Evolutionary conservation across 2,113 vertebrate genomes (phyloP), one percentile per base, ranked within the genome.

Genomic region (Dicaeum eximium): DNA sequence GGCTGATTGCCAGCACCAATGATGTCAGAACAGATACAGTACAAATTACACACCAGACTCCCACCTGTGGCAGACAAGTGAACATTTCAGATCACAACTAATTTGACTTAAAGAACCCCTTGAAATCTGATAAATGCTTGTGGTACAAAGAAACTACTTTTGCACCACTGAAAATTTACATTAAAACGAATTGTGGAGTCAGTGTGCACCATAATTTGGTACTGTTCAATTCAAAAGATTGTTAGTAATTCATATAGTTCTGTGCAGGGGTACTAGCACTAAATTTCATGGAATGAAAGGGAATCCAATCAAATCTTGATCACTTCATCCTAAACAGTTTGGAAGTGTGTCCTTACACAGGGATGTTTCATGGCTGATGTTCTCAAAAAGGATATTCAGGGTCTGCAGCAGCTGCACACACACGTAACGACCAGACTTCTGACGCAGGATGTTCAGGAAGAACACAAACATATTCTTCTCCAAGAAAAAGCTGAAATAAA

Each of bases 401-500:
- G 99, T 99, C 97, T 99, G 99, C 62, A 99, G 98, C 81, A 99
- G 98, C 95, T 99, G 99, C n/a, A 99, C 99, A 30, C 99, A 99
- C 42, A 99, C 99, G 0, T 99, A 99, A 45, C 99, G 99, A 35
- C 99, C 99, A 0, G 99, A 99, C 85, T 99, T 99, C 97, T 99
- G 99, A 17, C 99, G 98, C 58, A 99, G 97, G 92, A 99, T 99
- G 98, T 99, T 99, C 97, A 99, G 92, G 97, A 99, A 99, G 98
- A 99, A 99, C 71, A 99, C 99, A 97, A 99, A 99, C 99, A 99
- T 99, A 95, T 99, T 99, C 98, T 99, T 99, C 98, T 99, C 99
- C 98, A 99, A 97, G 97, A 99, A 99, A 97, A 99, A 99, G 96
- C 99, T 99, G 94, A 66, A 94, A 96, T 40, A 61, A 69, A 75